Percentiles rank a stretch among this genome's conserved stretches.
phyloP scores from a whole-genome alignment of 92 coral and sea anemone species.

The Phenganax subtilis region DNA sequence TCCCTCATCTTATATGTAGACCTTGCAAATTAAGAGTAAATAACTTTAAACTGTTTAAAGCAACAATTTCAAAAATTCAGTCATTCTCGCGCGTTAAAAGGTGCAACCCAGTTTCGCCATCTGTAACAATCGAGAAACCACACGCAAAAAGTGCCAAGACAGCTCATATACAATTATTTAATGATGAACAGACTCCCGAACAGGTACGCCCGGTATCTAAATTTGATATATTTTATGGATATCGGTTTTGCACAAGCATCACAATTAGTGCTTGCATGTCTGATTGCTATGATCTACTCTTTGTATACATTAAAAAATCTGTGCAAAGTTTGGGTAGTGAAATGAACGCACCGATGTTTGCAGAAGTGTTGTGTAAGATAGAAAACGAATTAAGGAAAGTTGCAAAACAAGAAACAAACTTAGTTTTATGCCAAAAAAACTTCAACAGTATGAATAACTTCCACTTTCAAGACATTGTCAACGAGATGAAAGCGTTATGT shows the following conservation, averaged over 20 bases:
- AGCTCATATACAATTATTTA: neutral
- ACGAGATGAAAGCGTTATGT: neutral
- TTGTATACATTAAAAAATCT: neutral
- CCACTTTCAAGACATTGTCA: too few relatives aligned
- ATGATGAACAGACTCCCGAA: neutral
- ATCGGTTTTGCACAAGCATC: too few relatives aligned
- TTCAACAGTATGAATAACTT: too few relatives aligned
- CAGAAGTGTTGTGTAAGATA: constrained; percentile 35
- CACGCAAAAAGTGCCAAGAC: neutral
- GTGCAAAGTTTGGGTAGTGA: neutral
- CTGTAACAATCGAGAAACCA: neutral
- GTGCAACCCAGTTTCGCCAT: constrained; percentile 38
- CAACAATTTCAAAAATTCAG: constrained; percentile 29
- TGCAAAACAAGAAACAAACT: constrained; percentile 46
- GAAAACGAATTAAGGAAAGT: constrained; percentile 45
- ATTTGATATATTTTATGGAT: neutral
- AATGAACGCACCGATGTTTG: constrained; percentile 2
- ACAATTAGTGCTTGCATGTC: too few relatives aligned
- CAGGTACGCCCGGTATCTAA: neutral
- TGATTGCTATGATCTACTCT: too few relatives aligned
- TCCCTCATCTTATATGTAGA: too few relatives aligned
- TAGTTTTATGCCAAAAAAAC: neutral
- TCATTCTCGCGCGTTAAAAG: constrained; percentile 31
- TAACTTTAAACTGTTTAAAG: constrained; percentile 32
- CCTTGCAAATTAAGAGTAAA: neutral